These are phyloP conservation scores for Poecilobothrus nobilitatus DNA, from an alignment of 2,888 invertebrate genomes.

Conservation along the genomic window DNA sequence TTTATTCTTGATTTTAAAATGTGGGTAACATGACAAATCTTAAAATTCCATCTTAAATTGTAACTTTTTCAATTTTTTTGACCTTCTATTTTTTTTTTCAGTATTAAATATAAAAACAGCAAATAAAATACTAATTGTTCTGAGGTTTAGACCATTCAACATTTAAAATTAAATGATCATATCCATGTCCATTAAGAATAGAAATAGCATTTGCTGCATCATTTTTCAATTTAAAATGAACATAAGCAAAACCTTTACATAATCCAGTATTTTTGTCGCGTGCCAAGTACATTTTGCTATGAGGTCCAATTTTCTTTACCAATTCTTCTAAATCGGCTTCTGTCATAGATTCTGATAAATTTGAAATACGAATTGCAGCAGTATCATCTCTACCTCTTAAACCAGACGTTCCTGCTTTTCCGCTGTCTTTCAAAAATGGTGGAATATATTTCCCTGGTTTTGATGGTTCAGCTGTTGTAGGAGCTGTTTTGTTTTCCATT, in stretches of 20 bases:
- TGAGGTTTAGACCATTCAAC: constrained; percentile 98
- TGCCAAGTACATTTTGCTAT: constrained; percentile 89
- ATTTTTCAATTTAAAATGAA: constrained; percentile 85
- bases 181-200: constrained; percentile 84
- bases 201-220: constrained; percentile 90
- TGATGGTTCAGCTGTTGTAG: constrained; percentile 40
- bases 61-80: no score
- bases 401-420: constrained; percentile 60
- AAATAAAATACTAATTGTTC: constrained; percentile 30
- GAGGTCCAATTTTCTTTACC: constrained; percentile 87
- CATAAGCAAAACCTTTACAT: constrained; percentile 98
- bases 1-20: no score
- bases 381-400: constrained; percentile 67
- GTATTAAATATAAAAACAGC: no score
- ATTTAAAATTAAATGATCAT: constrained; percentile 93
- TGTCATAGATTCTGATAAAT: constrained; percentile 90
- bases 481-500: constrained; percentile 47
- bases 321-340: constrained; percentile 93
- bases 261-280: constrained; percentile 81
- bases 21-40: no score
- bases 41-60: no score
- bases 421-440: constrained; percentile 80
- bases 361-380: constrained; percentile 93
- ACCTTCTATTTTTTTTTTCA: no score
- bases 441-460: constrained; percentile 67